Base-by-base conservation (phyloP, 2,888 invertebrate species). In the Lithophane semibrunnea region DNA sequence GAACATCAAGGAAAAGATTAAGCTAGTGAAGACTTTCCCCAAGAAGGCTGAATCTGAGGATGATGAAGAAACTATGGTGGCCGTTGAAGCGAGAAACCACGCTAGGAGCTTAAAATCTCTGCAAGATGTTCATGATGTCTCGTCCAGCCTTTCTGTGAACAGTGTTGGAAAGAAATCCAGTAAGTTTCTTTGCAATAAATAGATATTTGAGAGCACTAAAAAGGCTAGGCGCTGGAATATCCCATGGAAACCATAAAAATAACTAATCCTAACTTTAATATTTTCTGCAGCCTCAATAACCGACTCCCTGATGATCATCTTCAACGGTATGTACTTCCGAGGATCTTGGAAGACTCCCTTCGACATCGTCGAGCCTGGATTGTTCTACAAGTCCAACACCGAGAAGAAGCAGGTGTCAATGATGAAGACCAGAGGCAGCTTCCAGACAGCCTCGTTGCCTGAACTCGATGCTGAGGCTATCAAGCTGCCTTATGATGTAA, bases 281-380 rank as follows among this genome's bases (percentile, higher is more conserved):
- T 65, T n/a, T 52, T 70, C 18, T 13, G 18, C 89, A 95, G 94
- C 94, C 24, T 91, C 95, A 61, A 92, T 92, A 67, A 92, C 97
- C 0, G 97, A 97, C 61, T 97, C 98, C 0, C 95, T 97, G 87
- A 97, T 98, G 95, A 93, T 98, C 54, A 95, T 98, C 68, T 98
- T 98, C 87, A 98, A 98, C 88, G 98, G 98, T 0, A 95, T 98
- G 89, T 98, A 98, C 92, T 98, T 98, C 96, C 98, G 98, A 84
- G 98, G 98, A n/a, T 97, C 97, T 18, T 98, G 98, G 98, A 97
- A 97, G 80, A 96, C 97, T 47, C 96, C 97, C 0, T 98, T 98
- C 91, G 97, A 97, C 79, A 90, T 92, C 24, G 93, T 95, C 3
- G 95, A 95, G 72, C 90, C 95, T 3, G 97, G 97, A 58, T 97